These are phyloP conservation scores for Muscicapa comitata DNA, from an alignment of 2,797 vertebrate species.

Conservation along the genomic window DNA sequence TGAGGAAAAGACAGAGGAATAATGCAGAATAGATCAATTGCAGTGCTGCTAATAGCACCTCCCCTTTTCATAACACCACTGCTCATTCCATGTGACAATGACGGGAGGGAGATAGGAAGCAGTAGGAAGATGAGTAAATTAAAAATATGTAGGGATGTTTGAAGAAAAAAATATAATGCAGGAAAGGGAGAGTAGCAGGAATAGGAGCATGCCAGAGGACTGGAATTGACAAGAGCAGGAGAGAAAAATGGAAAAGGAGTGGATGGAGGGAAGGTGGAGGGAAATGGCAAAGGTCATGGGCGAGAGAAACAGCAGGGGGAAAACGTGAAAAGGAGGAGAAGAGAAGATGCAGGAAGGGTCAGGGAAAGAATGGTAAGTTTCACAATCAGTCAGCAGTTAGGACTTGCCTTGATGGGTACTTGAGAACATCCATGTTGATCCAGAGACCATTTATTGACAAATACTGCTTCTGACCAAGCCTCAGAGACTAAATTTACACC, in stretches of 20 bases:
- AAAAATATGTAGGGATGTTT: background rate
- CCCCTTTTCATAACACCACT: background rate
- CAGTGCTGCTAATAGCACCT: background rate
- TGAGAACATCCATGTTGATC: background rate
- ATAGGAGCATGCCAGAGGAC: background rate
- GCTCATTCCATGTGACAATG: background rate
- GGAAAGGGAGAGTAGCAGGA: background rate
- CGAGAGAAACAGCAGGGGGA: background rate
- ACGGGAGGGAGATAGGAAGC: background rate
- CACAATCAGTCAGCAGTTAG: background rate
- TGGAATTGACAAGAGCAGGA: background rate
- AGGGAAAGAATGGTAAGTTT: background rate
- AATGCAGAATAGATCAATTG: background rate
- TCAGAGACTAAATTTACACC: background rate
- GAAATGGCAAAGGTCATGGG: background rate
- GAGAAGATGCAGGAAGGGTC: background rate
- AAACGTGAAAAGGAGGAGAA: background rate
- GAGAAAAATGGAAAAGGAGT: background rate
- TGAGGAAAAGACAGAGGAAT: background rate
- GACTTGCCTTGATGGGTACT: background rate
- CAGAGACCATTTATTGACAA: slow-evolving; percentile 11
- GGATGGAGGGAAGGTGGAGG: background rate
- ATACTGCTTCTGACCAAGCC: background rate
- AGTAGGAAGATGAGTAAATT: background rate
- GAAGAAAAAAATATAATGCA: background rate